Base-by-base conservation (phyloP, 2,888 invertebrate genomes). In the Muschampia plurimacula region DNA sequence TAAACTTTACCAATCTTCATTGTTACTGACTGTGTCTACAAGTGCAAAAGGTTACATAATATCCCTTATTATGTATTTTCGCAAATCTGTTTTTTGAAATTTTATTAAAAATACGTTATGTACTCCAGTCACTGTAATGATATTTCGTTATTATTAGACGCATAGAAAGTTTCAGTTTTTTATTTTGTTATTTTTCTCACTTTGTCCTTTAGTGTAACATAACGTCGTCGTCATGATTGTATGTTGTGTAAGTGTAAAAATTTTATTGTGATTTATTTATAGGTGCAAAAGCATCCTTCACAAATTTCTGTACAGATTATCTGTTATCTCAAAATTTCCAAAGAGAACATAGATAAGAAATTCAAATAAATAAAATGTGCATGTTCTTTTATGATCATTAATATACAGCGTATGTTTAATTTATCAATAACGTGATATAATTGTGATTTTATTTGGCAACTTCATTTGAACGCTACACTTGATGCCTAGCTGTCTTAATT, bases 401-500 rank as follows among this genome's bases (percentile, higher is more conserved):
- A 62, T 67, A 41, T 55, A 57, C 67, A 39, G 36, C 57, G 46
- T 67, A 73, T 77, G 74, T 79, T 74, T 77, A 77, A 71, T 77
- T 74, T 74, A 72, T 76, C 65, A 67, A 74, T 69, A 76, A 76
- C 74, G 74, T 78, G 74, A 75, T 78, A 78, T 74, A 52, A 74
- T 77, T 77, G 77, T 77, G 76, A 76, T 77, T 73, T 68, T 78
- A 77, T 76, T 75, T 70, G 74, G 75, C 70, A 67, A 67, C 75
- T 70, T 69, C 46, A 49, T 67, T 32, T 64, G 32, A 73, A 36
- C 44, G 32, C 28, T 57, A 12, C 28, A 5, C 32, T 65, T 67
- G 70, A 77, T 72, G 74, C 77, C 77, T 81, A 77, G 81, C 79
- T 74, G 78, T 80, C 79, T 69, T 64, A 39, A 73, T 74, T 76